These are phyloP conservation scores for Malacoraja senta DNA, from an alignment of 2,797 vertebrate species.

Conservation along the genomic window DNA sequence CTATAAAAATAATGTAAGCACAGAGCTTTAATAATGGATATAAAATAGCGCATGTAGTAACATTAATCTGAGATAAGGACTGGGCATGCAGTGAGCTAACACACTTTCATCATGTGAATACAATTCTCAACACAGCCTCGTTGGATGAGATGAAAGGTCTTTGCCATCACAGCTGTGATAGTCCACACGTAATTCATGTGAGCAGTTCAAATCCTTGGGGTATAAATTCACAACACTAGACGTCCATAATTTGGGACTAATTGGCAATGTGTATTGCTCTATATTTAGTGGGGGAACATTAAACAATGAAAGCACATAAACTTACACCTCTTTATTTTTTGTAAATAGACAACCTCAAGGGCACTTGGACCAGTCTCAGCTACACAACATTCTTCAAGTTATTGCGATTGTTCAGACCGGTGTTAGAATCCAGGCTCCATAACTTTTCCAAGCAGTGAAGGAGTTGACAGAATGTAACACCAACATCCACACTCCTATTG, in stretches of 20 bases:
- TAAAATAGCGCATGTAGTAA: not conserved
- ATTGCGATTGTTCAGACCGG: not conserved
- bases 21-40: not conserved
- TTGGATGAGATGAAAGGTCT: not conserved
- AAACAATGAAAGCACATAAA: not conserved
- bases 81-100: not conserved
- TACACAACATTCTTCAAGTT: not conserved
- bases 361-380: not conserved
- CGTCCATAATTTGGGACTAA: not conserved
- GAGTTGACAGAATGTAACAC: not conserved
- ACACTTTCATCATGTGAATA: not conserved
- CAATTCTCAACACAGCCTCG: not conserved
- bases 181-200: not conserved
- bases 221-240: not conserved
- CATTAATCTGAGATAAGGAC: not conserved
- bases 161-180: not conserved
- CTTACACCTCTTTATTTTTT: not conserved
- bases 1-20: not conserved
- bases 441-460: not conserved
- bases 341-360: not conserved
- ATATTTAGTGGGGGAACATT: not conserved
- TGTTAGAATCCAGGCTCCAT: not conserved
- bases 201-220: not conserved
- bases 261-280: not conserved
- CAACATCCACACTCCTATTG: not conserved